Evolutionary conservation across 2,888 invertebrate genomes (phyloP).

Genomic region (Polia nebulosa): DNA sequence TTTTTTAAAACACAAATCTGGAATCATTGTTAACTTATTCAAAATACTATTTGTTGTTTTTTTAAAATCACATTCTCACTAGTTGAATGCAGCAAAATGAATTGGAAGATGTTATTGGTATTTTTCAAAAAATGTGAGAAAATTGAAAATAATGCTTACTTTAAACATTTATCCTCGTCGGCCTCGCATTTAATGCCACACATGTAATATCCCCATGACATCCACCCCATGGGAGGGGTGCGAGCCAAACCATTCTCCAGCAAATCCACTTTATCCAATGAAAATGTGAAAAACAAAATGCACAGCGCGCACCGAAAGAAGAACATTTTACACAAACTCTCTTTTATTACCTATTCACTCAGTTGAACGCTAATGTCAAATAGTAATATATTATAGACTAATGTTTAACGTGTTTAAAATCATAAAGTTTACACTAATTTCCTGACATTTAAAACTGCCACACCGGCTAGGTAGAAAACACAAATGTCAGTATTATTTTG

Average conservation of each 20-base stretch:
- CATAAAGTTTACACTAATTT: constrained; percentile 12
- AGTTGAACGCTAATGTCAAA: constrained; percentile 1
- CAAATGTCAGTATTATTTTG: background rate
- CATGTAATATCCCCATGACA: constrained; percentile 93
- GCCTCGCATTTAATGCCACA: constrained; percentile 91
- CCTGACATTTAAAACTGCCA: constrained; percentile 39
- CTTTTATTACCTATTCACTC: constrained; percentile 6
- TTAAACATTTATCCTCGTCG: constrained; percentile 92
- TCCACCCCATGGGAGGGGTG: constrained; percentile 94
- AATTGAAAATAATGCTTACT: constrained; percentile 82
- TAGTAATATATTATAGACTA: too few relatives aligned
- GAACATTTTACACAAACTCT: constrained; percentile 44
- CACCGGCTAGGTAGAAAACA: constrained; percentile 44
- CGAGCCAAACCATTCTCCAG: constrained; percentile 92
- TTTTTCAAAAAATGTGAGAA: constrained; percentile 7
- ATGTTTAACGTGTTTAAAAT: constrained; percentile 19
- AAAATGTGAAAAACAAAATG: constrained; percentile 62
- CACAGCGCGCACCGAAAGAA: constrained; percentile 37
- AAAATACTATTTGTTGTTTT: background rate
- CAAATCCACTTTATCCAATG: constrained; percentile 72
- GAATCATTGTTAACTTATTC: too few relatives aligned
- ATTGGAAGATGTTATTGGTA: background rate
- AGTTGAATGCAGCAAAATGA: background rate
- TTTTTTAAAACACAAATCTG: background rate
- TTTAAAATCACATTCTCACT: background rate